phyloP scores from a whole-genome alignment of 2,113 vertebrate genomes.

The Phrynocephalus versicolor region DNA sequence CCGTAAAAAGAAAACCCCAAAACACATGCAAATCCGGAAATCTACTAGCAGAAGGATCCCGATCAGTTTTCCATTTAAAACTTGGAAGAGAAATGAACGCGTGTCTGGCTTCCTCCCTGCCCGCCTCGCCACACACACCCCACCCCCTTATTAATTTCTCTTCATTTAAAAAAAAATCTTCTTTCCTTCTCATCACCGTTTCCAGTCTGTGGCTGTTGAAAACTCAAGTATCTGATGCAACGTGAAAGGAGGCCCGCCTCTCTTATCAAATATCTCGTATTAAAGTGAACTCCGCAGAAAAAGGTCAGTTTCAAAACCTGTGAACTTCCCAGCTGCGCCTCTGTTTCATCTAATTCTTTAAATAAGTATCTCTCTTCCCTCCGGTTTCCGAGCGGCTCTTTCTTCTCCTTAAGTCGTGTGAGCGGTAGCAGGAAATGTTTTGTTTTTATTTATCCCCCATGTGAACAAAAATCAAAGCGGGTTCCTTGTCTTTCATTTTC shows the following conservation, averaged over 20 bases:
- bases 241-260: slow-evolving; percentile 97
- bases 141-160: background rate
- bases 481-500: no score
- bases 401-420: background rate
- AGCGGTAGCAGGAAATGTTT: background rate
- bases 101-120: slow-evolving; percentile 44
- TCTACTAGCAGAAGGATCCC: slow-evolving; percentile 74
- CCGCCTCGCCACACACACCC: no score
- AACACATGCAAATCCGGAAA: slow-evolving; percentile 86
- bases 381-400: background rate
- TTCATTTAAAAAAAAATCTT: slow-evolving; percentile 8
- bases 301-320: slow-evolving; percentile 93
- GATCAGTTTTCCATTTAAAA: slow-evolving; percentile 69
- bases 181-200: slow-evolving; percentile 60
- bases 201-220: slow-evolving; percentile 70
- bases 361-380: slow-evolving; percentile 71
- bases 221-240: slow-evolving; percentile 81
- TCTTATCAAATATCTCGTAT: slow-evolving; percentile 85
- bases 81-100: slow-evolving; percentile 75
- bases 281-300: slow-evolving; percentile 91
- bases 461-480: no score
- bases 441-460: background rate
- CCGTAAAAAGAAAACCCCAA: slow-evolving; percentile 71
- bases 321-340: slow-evolving; percentile 89
- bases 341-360: slow-evolving; percentile 70